Percentiles rank a stretch among this genome's conserved stretches.
These are phyloP conservation scores for Rhaphigaster nebulosa DNA, from an alignment of 2,888 invertebrate genomes.

Conservation along the genomic window DNA sequence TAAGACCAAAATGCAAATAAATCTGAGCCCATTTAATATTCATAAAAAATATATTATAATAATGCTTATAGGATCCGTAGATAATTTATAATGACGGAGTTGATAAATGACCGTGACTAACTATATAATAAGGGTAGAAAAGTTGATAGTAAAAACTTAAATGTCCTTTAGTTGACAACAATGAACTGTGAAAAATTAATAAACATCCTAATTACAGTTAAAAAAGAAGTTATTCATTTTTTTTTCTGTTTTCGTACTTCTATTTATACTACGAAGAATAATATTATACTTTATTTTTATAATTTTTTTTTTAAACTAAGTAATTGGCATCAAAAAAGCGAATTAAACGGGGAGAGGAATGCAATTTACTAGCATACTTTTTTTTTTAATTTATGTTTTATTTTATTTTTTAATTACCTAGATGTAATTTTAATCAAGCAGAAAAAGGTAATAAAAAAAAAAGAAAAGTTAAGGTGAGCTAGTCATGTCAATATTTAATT, in stretches of 20 bases:
- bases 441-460: background rate
- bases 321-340: too few relatives aligned
- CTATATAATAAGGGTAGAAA: background rate
- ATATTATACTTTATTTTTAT: background rate
- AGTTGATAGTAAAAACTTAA: background rate
- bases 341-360: too few relatives aligned
- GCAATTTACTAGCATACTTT: too few relatives aligned
- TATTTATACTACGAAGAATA: background rate
- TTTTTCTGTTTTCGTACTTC: background rate
- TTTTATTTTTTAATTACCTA: too few relatives aligned
- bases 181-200: background rate
- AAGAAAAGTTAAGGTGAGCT: background rate
- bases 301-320: background rate
- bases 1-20: too few relatives aligned
- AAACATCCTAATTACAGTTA: background rate
- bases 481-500: conserved; percentile 17
- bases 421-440: background rate
- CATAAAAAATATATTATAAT: background rate
- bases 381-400: too few relatives aligned
- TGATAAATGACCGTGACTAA: background rate
- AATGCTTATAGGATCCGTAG: background rate
- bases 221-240: background rate
- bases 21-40: background rate
- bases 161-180: background rate
- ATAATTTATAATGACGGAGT: background rate